Conservation (phyloP, 2,888 invertebrate species). For the Dryococelus australis region DNA sequence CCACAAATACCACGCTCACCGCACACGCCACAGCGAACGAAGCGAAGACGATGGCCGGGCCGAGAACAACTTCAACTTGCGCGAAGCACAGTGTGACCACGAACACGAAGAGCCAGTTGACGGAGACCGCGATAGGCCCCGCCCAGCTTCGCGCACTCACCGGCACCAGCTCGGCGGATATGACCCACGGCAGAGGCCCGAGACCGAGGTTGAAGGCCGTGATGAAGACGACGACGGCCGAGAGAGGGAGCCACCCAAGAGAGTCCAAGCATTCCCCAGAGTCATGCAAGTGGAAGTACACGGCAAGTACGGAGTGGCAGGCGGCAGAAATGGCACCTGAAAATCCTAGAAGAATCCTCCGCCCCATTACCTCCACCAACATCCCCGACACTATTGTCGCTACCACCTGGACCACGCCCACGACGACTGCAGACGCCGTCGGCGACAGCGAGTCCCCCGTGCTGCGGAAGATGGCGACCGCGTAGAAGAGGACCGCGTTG, state of each 20-base stretch:
- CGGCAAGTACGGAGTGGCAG: conserved; percentile 73
- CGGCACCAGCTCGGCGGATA: conserved; percentile 80
- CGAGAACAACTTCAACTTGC: not conserved
- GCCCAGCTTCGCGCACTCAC: conserved; percentile 76
- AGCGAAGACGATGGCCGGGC: conserved; percentile 33
- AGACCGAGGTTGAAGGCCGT: conserved; percentile 74
- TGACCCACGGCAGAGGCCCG: conserved; percentile 83
- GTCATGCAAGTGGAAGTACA: conserved; percentile 70
- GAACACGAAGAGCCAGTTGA: conserved; percentile 68
- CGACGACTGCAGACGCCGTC: conserved; percentile 76
- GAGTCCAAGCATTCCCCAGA: conserved; percentile 45
- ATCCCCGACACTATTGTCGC: conserved; percentile 75
- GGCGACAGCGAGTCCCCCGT: conserved; percentile 69
- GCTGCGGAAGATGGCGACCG: conserved; percentile 75
- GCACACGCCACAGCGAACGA: conserved; percentile 31
- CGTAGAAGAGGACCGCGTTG: conserved; percentile 85
- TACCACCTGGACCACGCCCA: conserved; percentile 79
- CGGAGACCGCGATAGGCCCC: conserved; percentile 71
- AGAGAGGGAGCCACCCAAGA: conserved; percentile 76
- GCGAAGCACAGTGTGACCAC: conserved; percentile 74
- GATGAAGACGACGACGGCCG: conserved; percentile 71
- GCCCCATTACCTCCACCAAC: conserved; percentile 79
- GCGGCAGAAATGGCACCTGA: conserved; percentile 77
- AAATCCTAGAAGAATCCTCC: conserved; percentile 73
- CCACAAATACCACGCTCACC: conserved; percentile 37